phyloP scores from a whole-genome alignment of 2,888 invertebrate species.

The Synanthedon myopaeformis region DNA sequence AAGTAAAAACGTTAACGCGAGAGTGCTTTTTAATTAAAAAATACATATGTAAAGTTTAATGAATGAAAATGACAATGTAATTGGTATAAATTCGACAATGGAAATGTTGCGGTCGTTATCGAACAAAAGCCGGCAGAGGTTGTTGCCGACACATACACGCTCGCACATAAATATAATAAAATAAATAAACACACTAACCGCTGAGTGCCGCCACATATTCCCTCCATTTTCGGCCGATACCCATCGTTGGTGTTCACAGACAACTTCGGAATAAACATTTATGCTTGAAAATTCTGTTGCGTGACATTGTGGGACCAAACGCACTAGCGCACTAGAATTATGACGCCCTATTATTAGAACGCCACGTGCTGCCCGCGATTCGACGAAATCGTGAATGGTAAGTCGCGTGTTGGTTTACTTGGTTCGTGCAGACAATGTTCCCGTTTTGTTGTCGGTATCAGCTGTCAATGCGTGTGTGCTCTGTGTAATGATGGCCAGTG shows the following conservation, averaged over 20 bases:
- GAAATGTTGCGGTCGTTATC: neutral
- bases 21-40: too few relatives aligned
- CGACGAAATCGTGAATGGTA: conserved; percentile 50
- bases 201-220: conserved; percentile 63
- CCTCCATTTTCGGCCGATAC: conserved; percentile 56
- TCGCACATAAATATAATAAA: conserved; percentile 8
- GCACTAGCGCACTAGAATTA: conserved; percentile 24
- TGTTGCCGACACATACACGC: neutral
- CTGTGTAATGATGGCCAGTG: conserved; percentile 7
- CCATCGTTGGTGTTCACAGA: conserved; percentile 43
- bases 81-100: neutral
- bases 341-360: conserved; percentile 46
- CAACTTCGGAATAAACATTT: conserved; percentile 53
- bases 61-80: too few relatives aligned
- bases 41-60: too few relatives aligned
- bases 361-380: conserved; percentile 58
- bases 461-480: conserved; percentile 36
- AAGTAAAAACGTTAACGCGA: too few relatives aligned
- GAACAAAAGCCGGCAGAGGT: neutral
- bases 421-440: conserved; percentile 26
- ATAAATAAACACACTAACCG: conserved; percentile 44
- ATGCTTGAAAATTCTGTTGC: conserved; percentile 27
- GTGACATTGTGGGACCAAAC: conserved; percentile 28
- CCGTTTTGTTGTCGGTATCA: conserved; percentile 53
- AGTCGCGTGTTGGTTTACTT: conserved; percentile 7